Conservation (phyloP, 2,797 vertebrate genomes). For the Sebastes variabilis region DNA sequence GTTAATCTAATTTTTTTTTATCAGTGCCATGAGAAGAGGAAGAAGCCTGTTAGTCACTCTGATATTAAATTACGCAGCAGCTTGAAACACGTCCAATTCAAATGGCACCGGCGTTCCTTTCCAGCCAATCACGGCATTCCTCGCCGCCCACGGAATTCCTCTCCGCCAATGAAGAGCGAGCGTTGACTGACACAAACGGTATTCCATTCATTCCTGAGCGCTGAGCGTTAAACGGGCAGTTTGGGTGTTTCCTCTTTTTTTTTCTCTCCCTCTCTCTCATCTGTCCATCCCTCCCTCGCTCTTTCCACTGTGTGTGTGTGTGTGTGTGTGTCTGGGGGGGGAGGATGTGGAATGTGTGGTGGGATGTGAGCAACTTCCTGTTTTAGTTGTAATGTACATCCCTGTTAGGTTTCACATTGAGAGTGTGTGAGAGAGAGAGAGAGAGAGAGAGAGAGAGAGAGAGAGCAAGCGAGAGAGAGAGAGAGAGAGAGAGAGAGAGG, state of each 20-base stretch:
- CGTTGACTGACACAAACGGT: slow-evolving; percentile 18
- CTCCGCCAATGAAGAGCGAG: slow-evolving; percentile 31
- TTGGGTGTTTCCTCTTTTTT: slow-evolving; percentile 36
- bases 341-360: slow-evolving; percentile 48
- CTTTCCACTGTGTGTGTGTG: slow-evolving; percentile 2
- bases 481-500: neutral
- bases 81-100: slow-evolving; percentile 60
- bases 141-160: slow-evolving; percentile 26
- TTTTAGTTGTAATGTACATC: slow-evolving; percentile 51
- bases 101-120: neutral
- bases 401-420: neutral
- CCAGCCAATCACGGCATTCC: slow-evolving; percentile 46
- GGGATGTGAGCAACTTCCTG: slow-evolving; percentile 71
- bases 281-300: neutral
- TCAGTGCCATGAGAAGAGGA: slow-evolving; percentile 21
- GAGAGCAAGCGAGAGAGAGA: neutral
- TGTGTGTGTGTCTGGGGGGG: neutral
- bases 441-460: neutral
- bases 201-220: slow-evolving; percentile 67
- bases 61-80: slow-evolving; percentile 50
- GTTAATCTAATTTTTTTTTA: slow-evolving; percentile 2
- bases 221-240: slow-evolving; percentile 43
- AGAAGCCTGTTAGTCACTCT: slow-evolving; percentile 50
- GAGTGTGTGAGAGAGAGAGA: neutral
- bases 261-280: neutral